phyloP scores from a whole-genome alignment of 2,888 invertebrate genomes.

The Nemotelus nigrinus region DNA sequence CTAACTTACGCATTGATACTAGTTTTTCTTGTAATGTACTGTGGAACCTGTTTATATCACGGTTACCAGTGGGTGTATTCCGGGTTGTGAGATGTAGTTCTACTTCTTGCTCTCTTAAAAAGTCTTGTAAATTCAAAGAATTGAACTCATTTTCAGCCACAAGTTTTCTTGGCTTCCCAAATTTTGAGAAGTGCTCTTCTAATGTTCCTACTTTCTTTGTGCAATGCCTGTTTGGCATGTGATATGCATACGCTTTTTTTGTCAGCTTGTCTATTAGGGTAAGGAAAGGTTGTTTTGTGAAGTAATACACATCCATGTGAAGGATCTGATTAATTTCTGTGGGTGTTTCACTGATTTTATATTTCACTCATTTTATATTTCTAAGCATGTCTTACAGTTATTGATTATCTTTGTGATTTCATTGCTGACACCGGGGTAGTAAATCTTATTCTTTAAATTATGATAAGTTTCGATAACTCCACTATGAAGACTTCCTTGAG shows the following conservation, averaged over 20 bases:
- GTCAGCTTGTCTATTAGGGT: constrained; percentile 48
- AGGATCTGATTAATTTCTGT: constrained; percentile 45
- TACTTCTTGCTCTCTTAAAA: constrained; percentile 42
- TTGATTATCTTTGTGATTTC: constrained; percentile 50
- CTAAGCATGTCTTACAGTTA: constrained; percentile 41
- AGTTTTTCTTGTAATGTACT: constrained; percentile 50
- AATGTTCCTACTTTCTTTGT: constrained; percentile 46
- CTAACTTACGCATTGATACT: constrained; percentile 45
- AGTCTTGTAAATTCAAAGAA: constrained; percentile 43
- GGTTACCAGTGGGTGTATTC: constrained; percentile 24
- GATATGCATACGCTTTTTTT: constrained; percentile 49
- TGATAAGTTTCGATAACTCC: constrained; percentile 17
- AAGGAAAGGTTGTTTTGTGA: constrained; percentile 46
- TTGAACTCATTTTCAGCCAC: constrained; percentile 49
- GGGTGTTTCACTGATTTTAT: constrained; percentile 46
- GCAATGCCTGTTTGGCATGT: constrained; percentile 49
- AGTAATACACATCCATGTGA: constrained; percentile 48
- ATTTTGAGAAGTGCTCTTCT: constrained; percentile 47
- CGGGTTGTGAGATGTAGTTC: constrained; percentile 46
- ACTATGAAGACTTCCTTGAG: constrained; percentile 16
- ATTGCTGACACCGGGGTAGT: constrained; percentile 17
- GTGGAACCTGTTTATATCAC: constrained; percentile 47
- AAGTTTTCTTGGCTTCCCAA: constrained; percentile 48
- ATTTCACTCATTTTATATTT: constrained; percentile 37
- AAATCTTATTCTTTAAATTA: constrained; percentile 13